Evolutionary conservation across 2,113 vertebrate species (phyloP), one percentile per base, ranked within the genome.

Genomic region (Menura novaehollandiae): DNA sequence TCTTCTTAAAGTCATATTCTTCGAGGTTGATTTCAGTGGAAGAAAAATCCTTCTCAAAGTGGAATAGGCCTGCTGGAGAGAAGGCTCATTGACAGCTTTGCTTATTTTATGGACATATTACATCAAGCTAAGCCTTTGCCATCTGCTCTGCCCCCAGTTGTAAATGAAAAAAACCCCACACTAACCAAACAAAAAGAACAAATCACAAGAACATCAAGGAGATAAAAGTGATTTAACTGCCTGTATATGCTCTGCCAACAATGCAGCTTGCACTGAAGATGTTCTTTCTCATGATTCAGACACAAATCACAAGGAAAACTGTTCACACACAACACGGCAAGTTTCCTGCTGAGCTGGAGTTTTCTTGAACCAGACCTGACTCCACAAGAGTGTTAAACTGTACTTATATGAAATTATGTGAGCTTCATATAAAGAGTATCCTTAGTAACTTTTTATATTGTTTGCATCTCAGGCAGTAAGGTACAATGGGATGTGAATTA

Each of bases 221-320:
- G 63, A 96, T 94, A 93, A 97, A 98, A 94, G 71, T 96, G 93
- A 96, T 97, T 98, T 96, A 95, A 77, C 58, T 90, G 47, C 52
- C 64, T 82, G 4, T 94, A 75, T 77, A 59, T 79, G 82, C 41
- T 94, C 94, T 1, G 14, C 88, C 77, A 92, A 72, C 39, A 83
- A 94, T 93, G 88, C 79, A 95, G 85, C 72, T 92, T 96, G 46
- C 78, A 62, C 64, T 82, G 86, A 97, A 96, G 62, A 73, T 86
- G 86, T 82, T 96, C 62, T 72, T 95, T 78, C 93, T 97, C 80
- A 94, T 95, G 89, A 93, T 94, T 96, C 78, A 63, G 26, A 63
- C 81, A 97, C 92, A 96, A 95, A 96, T 97, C 60, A 93, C 19
- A 33, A 91, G 58, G 56, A 39, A 75, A 96, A 91, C 37, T 13